A percentile compares a stretch with the other conserved stretches of the same genome.
phyloP scores from a whole-genome alignment of 2,113 vertebrate genomes.

The Illadopsis cleaveri region DNA sequence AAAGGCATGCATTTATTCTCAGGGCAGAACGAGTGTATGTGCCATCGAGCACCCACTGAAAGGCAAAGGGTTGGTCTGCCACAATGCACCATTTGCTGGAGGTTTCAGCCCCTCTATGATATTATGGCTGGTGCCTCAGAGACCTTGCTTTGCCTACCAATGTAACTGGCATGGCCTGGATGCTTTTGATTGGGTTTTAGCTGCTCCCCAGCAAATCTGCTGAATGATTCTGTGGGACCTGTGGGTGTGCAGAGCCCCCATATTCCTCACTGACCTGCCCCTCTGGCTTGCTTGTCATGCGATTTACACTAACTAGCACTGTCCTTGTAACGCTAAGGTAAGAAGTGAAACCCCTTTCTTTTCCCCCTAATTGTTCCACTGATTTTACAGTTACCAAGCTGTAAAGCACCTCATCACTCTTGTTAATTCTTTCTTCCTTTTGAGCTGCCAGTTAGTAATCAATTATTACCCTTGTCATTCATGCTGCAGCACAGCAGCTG shows the following conservation, averaged over 20 bases:
- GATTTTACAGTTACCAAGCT: slow-evolving; percentile 73
- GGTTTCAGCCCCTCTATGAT: slow-evolving; percentile 48
- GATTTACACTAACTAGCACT: slow-evolving; percentile 48
- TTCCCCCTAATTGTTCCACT: slow-evolving; percentile 49
- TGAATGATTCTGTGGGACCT: neutral
- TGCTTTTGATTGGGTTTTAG: slow-evolving; percentile 15
- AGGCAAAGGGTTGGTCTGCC: slow-evolving; percentile 38
- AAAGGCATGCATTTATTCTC: slow-evolving; percentile 22
- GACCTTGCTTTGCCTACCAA: slow-evolving; percentile 13
- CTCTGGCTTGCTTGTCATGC: slow-evolving; percentile 11
- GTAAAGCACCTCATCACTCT: slow-evolving; percentile 58
- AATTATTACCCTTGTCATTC: slow-evolving; percentile 90
- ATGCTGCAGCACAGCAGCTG: slow-evolving; percentile 83
- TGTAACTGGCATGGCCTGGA: slow-evolving; percentile 16
- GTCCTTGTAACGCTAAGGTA: slow-evolving; percentile 54
- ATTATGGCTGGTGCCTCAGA: slow-evolving; percentile 36
- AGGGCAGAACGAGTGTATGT: neutral
- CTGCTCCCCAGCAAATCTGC: neutral
- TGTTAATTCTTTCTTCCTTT: slow-evolving; percentile 77
- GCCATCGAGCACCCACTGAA: slow-evolving; percentile 1
- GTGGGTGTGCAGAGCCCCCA: neutral
- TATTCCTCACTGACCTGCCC: neutral
- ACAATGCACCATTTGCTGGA: slow-evolving; percentile 26
- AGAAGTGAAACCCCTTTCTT: slow-evolving; percentile 58
- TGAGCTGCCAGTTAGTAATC: slow-evolving; percentile 83